A percentile compares a stretch with the other conserved stretches of the same genome.
These are phyloP conservation scores for Arbacia lixula DNA, from an alignment of 53 echinoderm and acorn worm genomes.

Conservation along the genomic window DNA sequence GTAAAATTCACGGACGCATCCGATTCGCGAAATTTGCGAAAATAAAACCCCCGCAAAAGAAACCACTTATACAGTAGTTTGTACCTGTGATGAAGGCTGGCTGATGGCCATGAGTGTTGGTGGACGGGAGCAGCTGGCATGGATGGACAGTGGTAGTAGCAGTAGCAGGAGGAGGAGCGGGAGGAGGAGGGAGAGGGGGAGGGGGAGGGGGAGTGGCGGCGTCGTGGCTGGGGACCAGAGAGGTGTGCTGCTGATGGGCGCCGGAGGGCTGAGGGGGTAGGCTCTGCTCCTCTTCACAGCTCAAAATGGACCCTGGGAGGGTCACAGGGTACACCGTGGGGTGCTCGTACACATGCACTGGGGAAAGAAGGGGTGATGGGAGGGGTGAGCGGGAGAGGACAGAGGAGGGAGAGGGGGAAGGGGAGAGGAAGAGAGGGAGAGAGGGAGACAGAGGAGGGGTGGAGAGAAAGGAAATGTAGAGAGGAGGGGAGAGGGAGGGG, in stretches of 20 bases:
- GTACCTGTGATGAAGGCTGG: no score
- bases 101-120: no score
- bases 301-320: conserved; percentile 21
- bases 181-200: background rate
- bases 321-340: conserved; percentile 21
- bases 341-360: conserved; percentile 40
- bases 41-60: no score
- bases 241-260: background rate
- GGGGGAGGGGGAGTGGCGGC: background rate
- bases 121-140: background rate
- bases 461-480: background rate
- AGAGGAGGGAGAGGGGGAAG: background rate
- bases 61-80: no score
- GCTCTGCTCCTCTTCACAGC: background rate
- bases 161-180: background rate
- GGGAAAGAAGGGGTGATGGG: background rate
- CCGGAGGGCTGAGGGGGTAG: conserved; percentile 6
- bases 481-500: background rate
- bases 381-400: background rate
- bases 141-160: background rate
- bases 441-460: background rate
- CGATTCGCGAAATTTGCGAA: no score
- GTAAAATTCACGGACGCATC: no score
- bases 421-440: background rate
- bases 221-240: background rate